These are phyloP conservation scores for Scartelaos histophorus DNA, from an alignment of 2,113 vertebrate species.

Conservation along the genomic window DNA sequence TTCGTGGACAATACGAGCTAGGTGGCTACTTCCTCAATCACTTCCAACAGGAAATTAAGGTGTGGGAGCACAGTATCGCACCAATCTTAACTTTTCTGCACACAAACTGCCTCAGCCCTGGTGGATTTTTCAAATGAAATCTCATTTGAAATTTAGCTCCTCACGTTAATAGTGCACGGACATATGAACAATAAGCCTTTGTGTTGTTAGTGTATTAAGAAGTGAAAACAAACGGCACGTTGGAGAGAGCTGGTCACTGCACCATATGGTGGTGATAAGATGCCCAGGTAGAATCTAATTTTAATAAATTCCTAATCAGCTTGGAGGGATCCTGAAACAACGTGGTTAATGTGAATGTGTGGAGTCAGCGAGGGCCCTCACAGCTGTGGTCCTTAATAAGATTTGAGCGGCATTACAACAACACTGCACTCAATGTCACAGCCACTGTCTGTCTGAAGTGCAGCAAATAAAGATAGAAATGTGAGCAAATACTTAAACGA, in stretches of 20 bases:
- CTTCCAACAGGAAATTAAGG: constrained; percentile 78
- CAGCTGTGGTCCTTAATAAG: constrained; percentile 83
- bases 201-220: constrained; percentile 11
- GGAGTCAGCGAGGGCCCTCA: constrained; percentile 83
- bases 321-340: constrained; percentile 77
- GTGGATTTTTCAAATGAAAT: constrained; percentile 21
- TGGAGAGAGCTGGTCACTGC: constrained; percentile 57
- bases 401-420: constrained; percentile 83
- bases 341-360: constrained; percentile 78
- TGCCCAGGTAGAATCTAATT: constrained; percentile 80
- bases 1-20: constrained; percentile 72
- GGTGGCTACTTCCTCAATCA: constrained; percentile 77
- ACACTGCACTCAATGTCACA: constrained; percentile 81
- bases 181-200: constrained; percentile 7
- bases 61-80: constrained; percentile 62
- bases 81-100: constrained; percentile 61
- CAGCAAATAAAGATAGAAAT: constrained; percentile 76
- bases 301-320: constrained; percentile 83
- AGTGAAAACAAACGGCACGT: constrained; percentile 33
- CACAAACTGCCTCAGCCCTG: constrained; percentile 27
- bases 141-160: constrained; percentile 15
- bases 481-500: constrained; percentile 77
- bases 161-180: not conserved
- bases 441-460: constrained; percentile 79
- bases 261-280: constrained; percentile 74